These are phyloP conservation scores for Porites australiensis DNA, from an alignment of 64 coral and sea anemone species.

Conservation along the genomic window DNA sequence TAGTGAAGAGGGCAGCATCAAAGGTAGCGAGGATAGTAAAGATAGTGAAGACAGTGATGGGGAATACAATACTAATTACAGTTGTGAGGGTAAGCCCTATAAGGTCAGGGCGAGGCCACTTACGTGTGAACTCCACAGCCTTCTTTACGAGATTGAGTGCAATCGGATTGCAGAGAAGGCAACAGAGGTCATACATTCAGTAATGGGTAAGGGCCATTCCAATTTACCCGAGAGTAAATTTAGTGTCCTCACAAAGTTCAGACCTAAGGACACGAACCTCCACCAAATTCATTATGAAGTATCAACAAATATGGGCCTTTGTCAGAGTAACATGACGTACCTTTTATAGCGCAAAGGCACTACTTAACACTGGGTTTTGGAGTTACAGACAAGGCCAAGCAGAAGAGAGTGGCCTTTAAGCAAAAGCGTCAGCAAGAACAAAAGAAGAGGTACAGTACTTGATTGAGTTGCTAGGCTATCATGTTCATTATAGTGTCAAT, in stretches of 20 bases:
- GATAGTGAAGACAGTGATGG: neutral
- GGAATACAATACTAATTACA: neutral
- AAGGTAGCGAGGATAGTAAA: neutral
- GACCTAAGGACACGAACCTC: neutral
- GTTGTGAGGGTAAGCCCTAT: too few relatives aligned
- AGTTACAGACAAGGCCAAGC: too few relatives aligned
- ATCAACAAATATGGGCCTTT: neutral
- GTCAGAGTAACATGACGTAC: constrained; percentile 4
- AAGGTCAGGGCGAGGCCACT: too few relatives aligned
- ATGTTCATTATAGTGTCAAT: too few relatives aligned
- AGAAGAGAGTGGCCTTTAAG: too few relatives aligned
- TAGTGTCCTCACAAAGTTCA: constrained; percentile 33
- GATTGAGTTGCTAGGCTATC: too few relatives aligned
- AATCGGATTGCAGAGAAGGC: constrained; percentile 9
- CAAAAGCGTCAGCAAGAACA: too few relatives aligned
- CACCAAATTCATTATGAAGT: neutral
- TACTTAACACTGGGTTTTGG: too few relatives aligned
- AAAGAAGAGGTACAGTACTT: too few relatives aligned
- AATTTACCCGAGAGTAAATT: constrained; percentile 57
- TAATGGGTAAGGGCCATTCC: constrained; percentile 46
- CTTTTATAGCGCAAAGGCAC: too few relatives aligned
- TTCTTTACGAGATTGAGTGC: constrained; percentile 43
- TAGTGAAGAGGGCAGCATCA: neutral
- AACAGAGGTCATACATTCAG: constrained; percentile 41
- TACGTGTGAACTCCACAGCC: neutral